A percentile compares a stretch with the other conserved stretches of the same genome.
Conservation (phyloP, 2,113 vertebrate genomes). For the Gopherus flavomarginatus region DNA sequence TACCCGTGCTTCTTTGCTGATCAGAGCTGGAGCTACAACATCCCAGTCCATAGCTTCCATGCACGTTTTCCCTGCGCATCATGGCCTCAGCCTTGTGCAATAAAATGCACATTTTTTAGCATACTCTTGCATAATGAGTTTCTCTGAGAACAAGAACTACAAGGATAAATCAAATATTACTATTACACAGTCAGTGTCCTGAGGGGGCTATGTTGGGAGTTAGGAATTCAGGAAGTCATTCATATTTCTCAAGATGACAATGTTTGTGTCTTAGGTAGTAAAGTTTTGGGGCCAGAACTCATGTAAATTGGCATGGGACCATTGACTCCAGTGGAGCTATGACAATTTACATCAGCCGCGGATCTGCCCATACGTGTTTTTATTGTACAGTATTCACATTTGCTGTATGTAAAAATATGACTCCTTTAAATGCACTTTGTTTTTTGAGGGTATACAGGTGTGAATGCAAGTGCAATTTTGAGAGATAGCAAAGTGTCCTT, state of each 20-base stretch:
- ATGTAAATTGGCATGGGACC: background rate
- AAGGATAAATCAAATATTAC: slow-evolving; percentile 1
- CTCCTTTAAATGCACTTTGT: background rate
- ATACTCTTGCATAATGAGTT: slow-evolving; percentile 8
- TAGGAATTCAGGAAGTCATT: background rate
- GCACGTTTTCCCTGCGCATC: slow-evolving; percentile 38
- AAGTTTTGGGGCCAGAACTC: slow-evolving; percentile 4
- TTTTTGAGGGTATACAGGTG: background rate
- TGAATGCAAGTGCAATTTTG: background rate
- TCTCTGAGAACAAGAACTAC: slow-evolving; percentile 27
- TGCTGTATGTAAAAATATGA: background rate
- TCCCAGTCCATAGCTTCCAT: slow-evolving; percentile 16
- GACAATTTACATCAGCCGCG: slow-evolving; percentile 10
- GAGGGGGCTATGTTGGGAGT: background rate
- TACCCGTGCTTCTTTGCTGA: slow-evolving; percentile 4
- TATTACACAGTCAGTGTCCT: background rate
- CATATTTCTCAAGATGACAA: background rate
- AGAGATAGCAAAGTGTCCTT: background rate
- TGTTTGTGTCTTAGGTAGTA: background rate
- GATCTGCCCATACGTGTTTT: background rate
- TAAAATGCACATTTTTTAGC: slow-evolving; percentile 28
- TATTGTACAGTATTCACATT: background rate
- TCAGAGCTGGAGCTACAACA: slow-evolving; percentile 15
- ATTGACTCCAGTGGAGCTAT: background rate
- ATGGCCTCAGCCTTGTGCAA: slow-evolving; percentile 17